phyloP scores from a whole-genome alignment of 2,113 vertebrate genomes.

The Gopherus flavomarginatus region DNA sequence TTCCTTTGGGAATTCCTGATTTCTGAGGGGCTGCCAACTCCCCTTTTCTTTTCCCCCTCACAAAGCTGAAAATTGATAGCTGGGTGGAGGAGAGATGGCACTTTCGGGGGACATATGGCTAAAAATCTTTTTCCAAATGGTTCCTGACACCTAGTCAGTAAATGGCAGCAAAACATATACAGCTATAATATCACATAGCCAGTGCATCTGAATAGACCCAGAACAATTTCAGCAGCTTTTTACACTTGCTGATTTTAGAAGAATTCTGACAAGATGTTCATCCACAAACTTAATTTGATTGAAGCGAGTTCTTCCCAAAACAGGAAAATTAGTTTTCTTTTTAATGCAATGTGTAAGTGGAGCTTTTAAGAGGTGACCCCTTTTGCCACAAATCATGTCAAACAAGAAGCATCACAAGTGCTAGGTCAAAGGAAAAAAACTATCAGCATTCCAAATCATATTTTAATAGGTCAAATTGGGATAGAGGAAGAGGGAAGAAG shows the following conservation, averaged over 20 bases:
- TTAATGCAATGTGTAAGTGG: background rate
- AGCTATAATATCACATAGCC: background rate
- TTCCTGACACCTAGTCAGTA: background rate
- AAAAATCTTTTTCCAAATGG: background rate
- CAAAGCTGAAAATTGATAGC: background rate
- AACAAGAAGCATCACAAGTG: background rate
- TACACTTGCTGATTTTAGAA: background rate
- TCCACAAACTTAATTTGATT: background rate
- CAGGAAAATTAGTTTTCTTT: background rate
- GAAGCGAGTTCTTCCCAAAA: background rate
- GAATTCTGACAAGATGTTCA: background rate
- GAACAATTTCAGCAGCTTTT: background rate
- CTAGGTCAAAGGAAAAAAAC: background rate
- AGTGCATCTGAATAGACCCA: background rate
- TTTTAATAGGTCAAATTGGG: background rate
- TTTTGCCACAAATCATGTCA: background rate
- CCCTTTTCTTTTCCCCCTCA: background rate
- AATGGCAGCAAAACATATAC: background rate
- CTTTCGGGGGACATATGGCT: background rate
- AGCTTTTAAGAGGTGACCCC: background rate
- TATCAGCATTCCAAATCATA: background rate
- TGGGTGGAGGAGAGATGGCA: background rate
- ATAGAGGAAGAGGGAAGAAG: background rate
- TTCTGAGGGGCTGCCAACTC: background rate
- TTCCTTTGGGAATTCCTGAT: background rate